These are phyloP conservation scores for Ceratina calcarata DNA, from an alignment of 1,140 invertebrate species.

Conservation along the genomic window DNA sequence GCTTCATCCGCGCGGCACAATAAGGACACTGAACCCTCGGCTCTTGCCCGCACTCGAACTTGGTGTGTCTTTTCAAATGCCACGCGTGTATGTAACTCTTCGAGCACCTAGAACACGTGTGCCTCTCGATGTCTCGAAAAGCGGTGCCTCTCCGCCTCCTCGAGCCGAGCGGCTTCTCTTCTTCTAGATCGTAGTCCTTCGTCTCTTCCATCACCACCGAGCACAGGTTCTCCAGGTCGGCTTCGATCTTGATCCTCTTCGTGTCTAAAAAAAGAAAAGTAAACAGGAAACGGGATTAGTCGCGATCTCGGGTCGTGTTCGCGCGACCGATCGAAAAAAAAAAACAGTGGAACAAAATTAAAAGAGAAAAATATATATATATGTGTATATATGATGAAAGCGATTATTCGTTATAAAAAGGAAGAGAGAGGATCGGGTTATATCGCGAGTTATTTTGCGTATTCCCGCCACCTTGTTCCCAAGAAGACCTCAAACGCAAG, in stretches of 20 bases:
- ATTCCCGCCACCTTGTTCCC: slow-evolving; percentile 53
- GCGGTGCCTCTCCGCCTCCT: slow-evolving; percentile 30
- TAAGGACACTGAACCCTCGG: slow-evolving; percentile 72
- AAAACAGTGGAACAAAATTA: not conserved
- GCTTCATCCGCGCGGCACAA: slow-evolving; percentile 73
- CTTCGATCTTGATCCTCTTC: slow-evolving; percentile 56
- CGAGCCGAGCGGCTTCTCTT: slow-evolving; percentile 44
- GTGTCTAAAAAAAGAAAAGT: slow-evolving; percentile 58
- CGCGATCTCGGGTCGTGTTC: not conserved
- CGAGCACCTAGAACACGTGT: slow-evolving; percentile 74
- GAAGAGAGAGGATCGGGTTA: not conserved
- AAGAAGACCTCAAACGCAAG: slow-evolving; percentile 6
- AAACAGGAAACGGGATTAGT: slow-evolving; percentile 43
- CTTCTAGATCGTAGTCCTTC: slow-evolving; percentile 45
- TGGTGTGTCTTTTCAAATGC: slow-evolving; percentile 72
- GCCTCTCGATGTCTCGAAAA: slow-evolving; percentile 52
- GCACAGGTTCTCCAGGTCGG: slow-evolving; percentile 39
- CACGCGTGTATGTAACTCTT: slow-evolving; percentile 75
- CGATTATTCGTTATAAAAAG: slow-evolving; percentile 1
- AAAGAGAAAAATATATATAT: not conserved
- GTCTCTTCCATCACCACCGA: slow-evolving; percentile 50
- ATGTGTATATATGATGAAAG: slow-evolving; percentile 1
- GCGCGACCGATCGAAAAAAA: not conserved
- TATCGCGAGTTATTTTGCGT: not conserved
- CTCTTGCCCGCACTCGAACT: slow-evolving; percentile 72